A percentile compares a stretch with the other conserved stretches of the same genome.
phyloP scores from a whole-genome alignment of 2,888 invertebrate genomes.

The Oscheius sp. region DNA sequence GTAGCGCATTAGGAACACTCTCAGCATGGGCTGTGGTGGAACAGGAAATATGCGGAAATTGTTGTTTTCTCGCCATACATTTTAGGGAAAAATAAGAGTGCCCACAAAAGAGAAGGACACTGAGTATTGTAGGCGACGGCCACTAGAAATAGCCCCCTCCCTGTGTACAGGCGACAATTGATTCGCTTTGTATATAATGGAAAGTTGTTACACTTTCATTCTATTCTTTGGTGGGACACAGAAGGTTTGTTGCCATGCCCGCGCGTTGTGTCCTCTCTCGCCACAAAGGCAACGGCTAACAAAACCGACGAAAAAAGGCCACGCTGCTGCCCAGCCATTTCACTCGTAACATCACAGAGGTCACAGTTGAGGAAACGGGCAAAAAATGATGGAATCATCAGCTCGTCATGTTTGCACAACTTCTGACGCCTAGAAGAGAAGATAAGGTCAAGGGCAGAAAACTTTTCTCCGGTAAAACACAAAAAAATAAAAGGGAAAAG shows the following conservation, averaged over 20 bases:
- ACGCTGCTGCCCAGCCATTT: not conserved
- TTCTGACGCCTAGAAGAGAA: not conserved
- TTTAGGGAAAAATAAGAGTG: too few relatives aligned
- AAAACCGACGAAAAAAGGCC: too few relatives aligned
- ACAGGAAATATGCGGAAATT: too few relatives aligned
- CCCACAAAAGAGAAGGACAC: not conserved
- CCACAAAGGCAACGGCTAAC: not conserved
- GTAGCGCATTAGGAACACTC: too few relatives aligned
- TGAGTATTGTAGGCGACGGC: too few relatives aligned
- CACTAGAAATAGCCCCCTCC: too few relatives aligned
- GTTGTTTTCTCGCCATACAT: too few relatives aligned
- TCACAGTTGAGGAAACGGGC: too few relatives aligned
- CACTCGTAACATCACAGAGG: too few relatives aligned
- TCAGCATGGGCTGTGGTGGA: too few relatives aligned
- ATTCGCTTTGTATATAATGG: conserved; percentile 17
- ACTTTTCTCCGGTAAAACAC: not conserved
- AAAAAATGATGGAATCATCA: too few relatives aligned
- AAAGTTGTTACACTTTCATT: conserved; percentile 23
- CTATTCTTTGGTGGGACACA: not conserved
- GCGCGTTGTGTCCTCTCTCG: not conserved
- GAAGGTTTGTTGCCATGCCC: not conserved
- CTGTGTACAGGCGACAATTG: not conserved
- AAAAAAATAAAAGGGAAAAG: not conserved
- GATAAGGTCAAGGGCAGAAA: not conserved
- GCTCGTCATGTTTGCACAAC: too few relatives aligned